Base-by-base conservation (phyloP, 2,797 vertebrate species). In the Sebastes trivittatus region DNA sequence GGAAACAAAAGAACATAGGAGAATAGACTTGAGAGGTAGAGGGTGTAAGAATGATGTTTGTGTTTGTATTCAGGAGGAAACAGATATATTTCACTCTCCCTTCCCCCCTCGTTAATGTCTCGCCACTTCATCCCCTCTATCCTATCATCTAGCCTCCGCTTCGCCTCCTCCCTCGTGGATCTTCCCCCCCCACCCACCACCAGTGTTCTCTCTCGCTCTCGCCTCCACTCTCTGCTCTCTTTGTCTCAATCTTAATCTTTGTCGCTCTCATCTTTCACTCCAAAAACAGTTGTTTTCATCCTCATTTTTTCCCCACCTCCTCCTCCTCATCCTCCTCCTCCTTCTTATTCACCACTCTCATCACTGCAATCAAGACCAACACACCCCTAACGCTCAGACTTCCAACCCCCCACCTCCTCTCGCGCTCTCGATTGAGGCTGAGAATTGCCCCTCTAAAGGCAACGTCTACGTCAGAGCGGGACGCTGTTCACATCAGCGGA, bases 401-500 rank as follows among this genome's bases (percentile, higher is more conserved):
- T 69, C 77, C 83, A 76, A 38, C 89, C 78, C 78, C 78, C 89
- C 86, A 27, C 80, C 82, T 75, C 81, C 34, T 77, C 82, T 78
- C 56, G 32, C 23, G 82, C 80, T 81, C 86, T 87, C 74, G 65
- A 75, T 11, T 60, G 74, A 82, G 78, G 81, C 83, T 79, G 93
- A 92, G 86, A 82, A 80, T 82, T 74, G 68, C 78, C 85, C 83
- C 89, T 88, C 82, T 78, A 42, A 85, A 88, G 85, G 84, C 83
- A 81, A 58, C 78, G 71, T 89, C 90, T 85, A 94, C 93, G 85
- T 93, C 91, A 91, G 75, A 86, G 72, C 77, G 77, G 66, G 87
- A 91, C 59, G 82, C 90, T 77, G 78, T 80, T 90, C 91, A 82
- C 90, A 86, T 89, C 89, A 81, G 90, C 84, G 64, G 88, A 93